Percentiles rank a stretch among this genome's conserved stretches.
Evolutionary conservation across 2,797 vertebrate species (phyloP).

Genomic region (Leptatherina wallacei): DNA sequence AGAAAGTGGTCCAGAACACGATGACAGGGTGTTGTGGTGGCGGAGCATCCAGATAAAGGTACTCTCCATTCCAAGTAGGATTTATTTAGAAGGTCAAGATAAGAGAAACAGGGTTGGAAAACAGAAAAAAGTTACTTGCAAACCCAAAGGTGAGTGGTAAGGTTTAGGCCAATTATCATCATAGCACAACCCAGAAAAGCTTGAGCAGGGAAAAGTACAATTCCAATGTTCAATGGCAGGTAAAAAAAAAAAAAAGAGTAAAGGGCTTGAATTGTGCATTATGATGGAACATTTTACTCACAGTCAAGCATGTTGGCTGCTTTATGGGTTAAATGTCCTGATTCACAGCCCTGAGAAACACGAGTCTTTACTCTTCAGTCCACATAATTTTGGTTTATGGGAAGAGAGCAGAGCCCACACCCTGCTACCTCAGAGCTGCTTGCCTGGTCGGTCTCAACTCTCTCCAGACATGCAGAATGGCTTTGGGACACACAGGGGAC

Average conservation of each 20-base stretch:
- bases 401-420: conserved; percentile 79
- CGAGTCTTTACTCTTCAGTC: conserved; percentile 70
- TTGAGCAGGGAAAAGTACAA: conserved; percentile 31
- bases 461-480: conserved; percentile 68
- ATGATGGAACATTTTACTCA: conserved; percentile 77
- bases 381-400: conserved; percentile 85
- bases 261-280: conserved; percentile 72
- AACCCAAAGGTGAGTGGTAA: conserved; percentile 38
- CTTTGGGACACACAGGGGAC: conserved; percentile 74
- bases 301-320: conserved; percentile 66
- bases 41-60: conserved; percentile 70
- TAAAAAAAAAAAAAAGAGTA: conserved; percentile 59
- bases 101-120: conserved; percentile 61
- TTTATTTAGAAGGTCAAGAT: conserved; percentile 77
- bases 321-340: conserved; percentile 78
- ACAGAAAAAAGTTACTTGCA: conserved; percentile 49
- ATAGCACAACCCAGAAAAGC: conserved; percentile 48
- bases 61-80: conserved; percentile 59
- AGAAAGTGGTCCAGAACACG: conserved; percentile 52
- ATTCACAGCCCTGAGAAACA: conserved; percentile 80
- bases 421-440: conserved; percentile 80
- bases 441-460: conserved; percentile 69
- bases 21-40: conserved; percentile 32
- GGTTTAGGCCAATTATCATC: conserved; percentile 58
- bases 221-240: conserved; percentile 46